Base-by-base conservation (phyloP, 2,888 invertebrate genomes). In the Cephus sareptanus region DNA sequence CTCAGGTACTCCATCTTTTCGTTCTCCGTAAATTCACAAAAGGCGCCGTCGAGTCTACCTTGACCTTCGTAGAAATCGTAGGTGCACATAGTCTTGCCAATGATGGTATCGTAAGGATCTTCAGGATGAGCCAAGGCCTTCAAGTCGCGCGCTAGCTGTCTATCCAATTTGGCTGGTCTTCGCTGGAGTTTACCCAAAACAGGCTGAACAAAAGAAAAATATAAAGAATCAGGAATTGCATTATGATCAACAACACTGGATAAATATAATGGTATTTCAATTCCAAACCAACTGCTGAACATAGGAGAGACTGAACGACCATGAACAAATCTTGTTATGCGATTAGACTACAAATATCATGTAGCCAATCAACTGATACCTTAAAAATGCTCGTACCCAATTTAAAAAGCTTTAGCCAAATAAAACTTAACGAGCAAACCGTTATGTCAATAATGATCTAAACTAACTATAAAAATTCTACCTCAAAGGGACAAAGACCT, bases 61-160 rank as follows among this genome's bases (percentile, higher is more conserved):
- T 99, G 99, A 40, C 98, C 98, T 94, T 99, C 99, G 91, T 99
- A 99, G 91, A 99, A 99, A 92, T 99, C 99, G 89, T 97, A 96
- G 13, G 99, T 97, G 92, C 99, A 98, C 95, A 99, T 95, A 0
- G 99, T 99, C 90, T 96, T 97, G 74, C 99, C 99, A 75, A 94
- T 94, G 69, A 97, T 94, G 0, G 97, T 97, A 77, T 97, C 96
- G 90, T 97, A 98, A 0, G 97, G 97, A 89, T 97, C 96, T 76
- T 90, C 91, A 4, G 93, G 93, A 86, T 95, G 94, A 0, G 96
- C 94, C 79, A 98, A 92, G 0, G 94, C 94, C 87, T 95, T 95
- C 76, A 99, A 92, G 87, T 98, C 98, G 68, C 95, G 94, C 30
- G 95, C 95, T 84, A 99, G 92, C 78, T 95, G 94, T 85, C 94